Conservation (phyloP, 2,888 invertebrate genomes). For the Liposcelis brunnea region DNA sequence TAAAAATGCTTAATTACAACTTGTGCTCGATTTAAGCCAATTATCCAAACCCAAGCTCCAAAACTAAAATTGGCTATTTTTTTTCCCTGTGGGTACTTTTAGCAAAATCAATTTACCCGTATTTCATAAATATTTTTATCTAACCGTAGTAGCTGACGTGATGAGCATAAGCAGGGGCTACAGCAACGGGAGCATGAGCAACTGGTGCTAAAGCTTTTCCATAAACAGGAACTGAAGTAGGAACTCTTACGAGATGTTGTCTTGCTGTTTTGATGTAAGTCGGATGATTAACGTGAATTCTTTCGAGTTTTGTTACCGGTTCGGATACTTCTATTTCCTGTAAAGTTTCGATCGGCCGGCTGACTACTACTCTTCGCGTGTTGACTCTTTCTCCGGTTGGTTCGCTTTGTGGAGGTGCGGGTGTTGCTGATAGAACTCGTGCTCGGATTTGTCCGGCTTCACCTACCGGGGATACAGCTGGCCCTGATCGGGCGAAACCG, state of each 20-base stretch:
- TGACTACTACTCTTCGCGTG: slow-evolving; percentile 41
- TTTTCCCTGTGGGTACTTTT: no score
- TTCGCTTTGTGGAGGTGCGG: slow-evolving; percentile 32
- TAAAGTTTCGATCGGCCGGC: slow-evolving; percentile 40
- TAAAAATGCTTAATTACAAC: no score
- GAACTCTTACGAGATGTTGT: slow-evolving; percentile 28
- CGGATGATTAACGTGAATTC: slow-evolving; percentile 37
- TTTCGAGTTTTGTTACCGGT: slow-evolving; percentile 38
- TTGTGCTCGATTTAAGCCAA: no score
- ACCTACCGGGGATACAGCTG: slow-evolving; percentile 25
- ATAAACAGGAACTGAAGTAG: slow-evolving; percentile 27
- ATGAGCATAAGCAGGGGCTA: slow-evolving; percentile 3
- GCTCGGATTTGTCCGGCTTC: slow-evolving; percentile 32
- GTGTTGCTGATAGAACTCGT: slow-evolving; percentile 37
- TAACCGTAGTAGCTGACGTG: slow-evolving; percentile 7
- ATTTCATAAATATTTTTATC: neutral
- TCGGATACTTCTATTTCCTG: slow-evolving; percentile 38
- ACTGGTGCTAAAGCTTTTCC: slow-evolving; percentile 24
- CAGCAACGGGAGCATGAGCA: slow-evolving; percentile 9
- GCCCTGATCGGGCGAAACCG: slow-evolving; percentile 12
- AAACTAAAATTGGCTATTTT: no score
- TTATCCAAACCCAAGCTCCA: no score
- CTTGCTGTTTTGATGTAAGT: slow-evolving; percentile 31
- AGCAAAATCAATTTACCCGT: no score
- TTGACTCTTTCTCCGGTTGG: slow-evolving; percentile 37